Percentiles rank a stretch among this genome's conserved stretches.
Conservation (phyloP, 2,888 invertebrate genomes). For the Bombylius major region DNA sequence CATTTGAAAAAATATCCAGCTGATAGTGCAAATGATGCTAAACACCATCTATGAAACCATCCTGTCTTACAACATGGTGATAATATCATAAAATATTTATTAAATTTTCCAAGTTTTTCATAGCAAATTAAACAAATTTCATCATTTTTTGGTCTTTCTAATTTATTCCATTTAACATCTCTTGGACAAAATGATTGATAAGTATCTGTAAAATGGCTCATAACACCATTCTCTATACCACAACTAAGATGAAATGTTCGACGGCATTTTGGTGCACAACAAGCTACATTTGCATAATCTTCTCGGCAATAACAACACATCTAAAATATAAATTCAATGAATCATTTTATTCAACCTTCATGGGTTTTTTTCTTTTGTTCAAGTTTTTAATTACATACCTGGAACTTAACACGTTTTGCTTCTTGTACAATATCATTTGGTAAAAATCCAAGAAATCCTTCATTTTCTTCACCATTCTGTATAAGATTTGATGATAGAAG, state of each 20-base stretch:
- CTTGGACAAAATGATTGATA: constrained; percentile 39
- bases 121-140: constrained; percentile 57
- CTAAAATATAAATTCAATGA: constrained; percentile 36
- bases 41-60: constrained; percentile 63
- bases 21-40: constrained; percentile 56
- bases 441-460: constrained; percentile 64
- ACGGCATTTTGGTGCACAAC: constrained; percentile 49
- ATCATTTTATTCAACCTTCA: not conserved
- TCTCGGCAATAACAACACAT: constrained; percentile 54
- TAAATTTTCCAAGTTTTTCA: constrained; percentile 38
- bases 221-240: constrained; percentile 48
- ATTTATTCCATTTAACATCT: constrained; percentile 14
- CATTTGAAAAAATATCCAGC: constrained; percentile 78
- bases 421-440: constrained; percentile 55
- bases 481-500: constrained; percentile 55
- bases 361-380: not conserved
- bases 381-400: constrained; percentile 41
- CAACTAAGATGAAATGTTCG: constrained; percentile 64
- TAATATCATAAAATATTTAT: constrained; percentile 42
- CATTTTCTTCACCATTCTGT: constrained; percentile 52
- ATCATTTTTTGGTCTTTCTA: constrained; percentile 4
- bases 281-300: constrained; percentile 59
- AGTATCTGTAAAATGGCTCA: constrained; percentile 50
- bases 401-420: constrained; percentile 44
- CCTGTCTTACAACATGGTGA: constrained; percentile 66